phyloP scores from a whole-genome alignment of 2,888 invertebrate genomes.

The Aporophyla lueneburgensis region DNA sequence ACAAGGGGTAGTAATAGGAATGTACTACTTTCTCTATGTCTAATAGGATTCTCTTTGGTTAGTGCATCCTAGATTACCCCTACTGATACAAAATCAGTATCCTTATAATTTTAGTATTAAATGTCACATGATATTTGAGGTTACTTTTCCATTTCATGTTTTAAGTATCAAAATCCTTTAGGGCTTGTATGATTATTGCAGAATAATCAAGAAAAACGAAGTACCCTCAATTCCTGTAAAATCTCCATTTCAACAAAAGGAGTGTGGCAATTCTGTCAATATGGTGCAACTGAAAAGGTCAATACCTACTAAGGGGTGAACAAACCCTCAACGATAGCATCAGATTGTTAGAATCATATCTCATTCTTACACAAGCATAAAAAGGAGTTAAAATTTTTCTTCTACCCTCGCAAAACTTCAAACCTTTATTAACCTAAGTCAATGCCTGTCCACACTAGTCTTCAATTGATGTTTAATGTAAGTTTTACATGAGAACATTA shows the following conservation, averaged over 20 bases:
- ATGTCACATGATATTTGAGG: background rate
- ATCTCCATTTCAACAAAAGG: slow-evolving; percentile 3
- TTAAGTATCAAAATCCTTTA: background rate
- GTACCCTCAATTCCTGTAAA: background rate
- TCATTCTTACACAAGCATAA: background rate
- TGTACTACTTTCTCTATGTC: background rate
- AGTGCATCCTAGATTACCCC: background rate
- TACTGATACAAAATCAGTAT: too few relatives aligned
- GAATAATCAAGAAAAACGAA: background rate
- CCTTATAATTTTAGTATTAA: background rate
- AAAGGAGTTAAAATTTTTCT: background rate
- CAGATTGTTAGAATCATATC: background rate
- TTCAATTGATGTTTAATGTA: background rate
- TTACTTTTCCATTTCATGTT: background rate
- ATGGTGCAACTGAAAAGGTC: slow-evolving; percentile 23
- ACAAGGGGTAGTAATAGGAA: background rate
- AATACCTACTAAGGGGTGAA: slow-evolving; percentile 11
- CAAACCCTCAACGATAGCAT: background rate
- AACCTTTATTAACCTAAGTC: background rate
- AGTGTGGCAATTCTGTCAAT: slow-evolving; percentile 45
- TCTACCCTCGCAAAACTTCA: background rate
- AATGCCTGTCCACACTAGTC: background rate
- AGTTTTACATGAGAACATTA: background rate
- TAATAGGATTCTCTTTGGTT: background rate
- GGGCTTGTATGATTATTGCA: background rate